These are phyloP conservation scores for Ypsolopha sequella DNA, from an alignment of 2,888 invertebrate species.

Conservation along the genomic window DNA sequence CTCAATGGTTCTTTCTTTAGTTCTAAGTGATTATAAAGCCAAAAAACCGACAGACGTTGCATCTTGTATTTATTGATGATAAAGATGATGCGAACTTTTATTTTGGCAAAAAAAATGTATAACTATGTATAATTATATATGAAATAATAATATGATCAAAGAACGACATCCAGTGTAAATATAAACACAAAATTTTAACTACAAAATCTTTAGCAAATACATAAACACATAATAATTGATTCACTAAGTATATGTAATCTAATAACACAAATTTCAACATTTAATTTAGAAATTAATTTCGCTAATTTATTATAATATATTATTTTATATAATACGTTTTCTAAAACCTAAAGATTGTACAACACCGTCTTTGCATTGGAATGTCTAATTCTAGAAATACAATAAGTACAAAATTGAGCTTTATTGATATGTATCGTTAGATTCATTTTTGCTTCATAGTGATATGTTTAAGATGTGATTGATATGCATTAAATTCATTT, in stretches of 20 bases:
- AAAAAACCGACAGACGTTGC: no score
- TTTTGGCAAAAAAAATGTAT: no score
- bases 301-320: not conserved
- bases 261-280: conserved; percentile 14
- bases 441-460: conserved; percentile 29
- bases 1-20: no score
- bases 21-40: no score
- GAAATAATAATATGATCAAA: not conserved
- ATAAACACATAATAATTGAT: not conserved
- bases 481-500: conserved; percentile 7
- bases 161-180: not conserved
- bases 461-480: conserved; percentile 4
- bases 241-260: not conserved
- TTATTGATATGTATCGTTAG: conserved; percentile 64
- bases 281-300: conserved; percentile 4
- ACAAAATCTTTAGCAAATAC: not conserved
- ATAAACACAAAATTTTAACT: not conserved
- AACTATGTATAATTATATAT: no score
- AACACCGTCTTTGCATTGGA: conserved; percentile 49
- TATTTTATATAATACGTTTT: conserved; percentile 11
- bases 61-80: no score
- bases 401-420: conserved; percentile 68
- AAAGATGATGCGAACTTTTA: no score
- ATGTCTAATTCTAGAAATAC: conserved; percentile 60
- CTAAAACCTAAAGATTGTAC: conserved; percentile 49